These are phyloP conservation scores for Drosophila subsilvestris DNA, from an alignment of 2,888 invertebrate species.

Conservation along the genomic window DNA sequence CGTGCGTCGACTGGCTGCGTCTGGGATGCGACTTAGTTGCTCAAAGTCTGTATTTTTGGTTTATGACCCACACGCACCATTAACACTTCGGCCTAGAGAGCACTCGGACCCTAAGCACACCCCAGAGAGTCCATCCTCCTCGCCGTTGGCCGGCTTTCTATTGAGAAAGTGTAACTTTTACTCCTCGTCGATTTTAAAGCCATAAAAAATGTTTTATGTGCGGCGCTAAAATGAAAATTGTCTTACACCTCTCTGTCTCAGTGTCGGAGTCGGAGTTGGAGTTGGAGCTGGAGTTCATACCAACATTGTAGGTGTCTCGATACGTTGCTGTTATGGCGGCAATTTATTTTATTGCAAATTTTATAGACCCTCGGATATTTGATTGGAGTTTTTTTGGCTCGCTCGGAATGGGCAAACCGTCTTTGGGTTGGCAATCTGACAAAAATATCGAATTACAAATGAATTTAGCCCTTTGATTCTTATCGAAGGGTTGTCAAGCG, in stretches of 20 bases:
- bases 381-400: constrained; percentile 59
- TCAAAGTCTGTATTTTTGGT: constrained; percentile 37
- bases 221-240: constrained; percentile 70
- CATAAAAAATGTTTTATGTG: constrained; percentile 79
- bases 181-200: constrained; percentile 73
- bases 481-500: constrained; percentile 43
- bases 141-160: constrained; percentile 59
- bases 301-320: constrained; percentile 47
- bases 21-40: background rate
- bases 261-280: constrained; percentile 3
- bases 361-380: constrained; percentile 70
- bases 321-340: constrained; percentile 62
- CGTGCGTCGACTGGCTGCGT: too few species aligned
- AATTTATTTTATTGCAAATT: constrained; percentile 79
- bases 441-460: constrained; percentile 76
- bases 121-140: constrained; percentile 42
- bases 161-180: constrained; percentile 79
- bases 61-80: constrained; percentile 64
- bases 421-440: constrained; percentile 40
- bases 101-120: constrained; percentile 60
- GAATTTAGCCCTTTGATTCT: constrained; percentile 59
- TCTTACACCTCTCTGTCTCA: constrained; percentile 59
- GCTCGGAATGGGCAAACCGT: constrained; percentile 45
- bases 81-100: constrained; percentile 37
- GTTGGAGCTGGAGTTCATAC: constrained; percentile 2